phyloP scores from a whole-genome alignment of 1,140 invertebrate species.

The Drosophila serrata region DNA sequence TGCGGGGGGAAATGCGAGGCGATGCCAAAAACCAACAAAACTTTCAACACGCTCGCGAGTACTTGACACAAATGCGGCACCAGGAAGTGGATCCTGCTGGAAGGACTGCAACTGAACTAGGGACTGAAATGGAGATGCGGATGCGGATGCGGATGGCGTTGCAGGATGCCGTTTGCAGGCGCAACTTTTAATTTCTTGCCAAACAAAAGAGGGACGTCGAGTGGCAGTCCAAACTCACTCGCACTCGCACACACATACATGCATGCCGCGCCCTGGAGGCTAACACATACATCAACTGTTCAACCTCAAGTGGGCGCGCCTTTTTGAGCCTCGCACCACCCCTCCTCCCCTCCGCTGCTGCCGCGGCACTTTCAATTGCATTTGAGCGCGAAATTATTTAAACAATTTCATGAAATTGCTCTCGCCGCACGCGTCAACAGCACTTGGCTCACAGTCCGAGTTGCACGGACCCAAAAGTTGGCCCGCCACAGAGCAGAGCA shows the following conservation, averaged over 20 bases:
- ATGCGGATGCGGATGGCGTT: slow-evolving; percentile 47
- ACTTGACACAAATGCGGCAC: slow-evolving; percentile 78
- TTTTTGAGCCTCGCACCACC: slow-evolving; percentile 35
- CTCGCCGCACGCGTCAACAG: slow-evolving; percentile 81
- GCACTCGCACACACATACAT: slow-evolving; percentile 4
- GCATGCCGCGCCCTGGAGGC: slow-evolving; percentile 13
- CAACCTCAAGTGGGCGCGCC: slow-evolving; percentile 63
- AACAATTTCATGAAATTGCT: slow-evolving; percentile 81
- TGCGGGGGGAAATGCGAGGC: not conserved
- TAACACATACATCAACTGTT: slow-evolving; percentile 57
- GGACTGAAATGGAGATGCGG: slow-evolving; percentile 27
- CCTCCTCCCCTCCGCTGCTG: slow-evolving; percentile 1
- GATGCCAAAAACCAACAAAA: slow-evolving; percentile 80
- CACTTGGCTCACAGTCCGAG: slow-evolving; percentile 70
- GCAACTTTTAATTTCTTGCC: slow-evolving; percentile 81
- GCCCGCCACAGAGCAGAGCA: slow-evolving; percentile 12
- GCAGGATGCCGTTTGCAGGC: slow-evolving; percentile 67
- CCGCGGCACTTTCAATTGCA: slow-evolving; percentile 70
- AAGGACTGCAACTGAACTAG: slow-evolving; percentile 4
- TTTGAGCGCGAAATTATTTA: slow-evolving; percentile 83
- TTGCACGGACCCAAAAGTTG: slow-evolving; percentile 58
- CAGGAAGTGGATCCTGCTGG: slow-evolving; percentile 44
- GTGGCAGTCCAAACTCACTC: slow-evolving; percentile 50
- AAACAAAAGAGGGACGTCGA: slow-evolving; percentile 70
- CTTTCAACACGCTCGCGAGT: slow-evolving; percentile 67